Evolutionary conservation across 2,888 invertebrate genomes (phyloP), one percentile per base, ranked within the genome.

Genomic region (Pristionchus japonicus): DNA sequence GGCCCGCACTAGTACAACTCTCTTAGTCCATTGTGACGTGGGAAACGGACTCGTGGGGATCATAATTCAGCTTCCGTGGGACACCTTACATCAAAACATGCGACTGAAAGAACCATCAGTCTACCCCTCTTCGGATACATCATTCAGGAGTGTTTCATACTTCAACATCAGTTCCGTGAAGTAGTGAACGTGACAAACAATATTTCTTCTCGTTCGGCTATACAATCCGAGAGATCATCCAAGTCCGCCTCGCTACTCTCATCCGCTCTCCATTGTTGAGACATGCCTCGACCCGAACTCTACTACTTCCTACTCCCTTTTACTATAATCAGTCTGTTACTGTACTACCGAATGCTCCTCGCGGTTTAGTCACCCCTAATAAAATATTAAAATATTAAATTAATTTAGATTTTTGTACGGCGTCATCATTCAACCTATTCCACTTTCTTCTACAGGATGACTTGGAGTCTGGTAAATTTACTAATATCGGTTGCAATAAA

Each of bases 281-380:
- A n/a, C 1, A 43, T 43, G 77, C 77, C 77, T 47, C 77, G 77
- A 47, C 77, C 77, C 2, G 77, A 77, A 6, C 77, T 77, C 43
- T 77, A 77, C 47, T 77, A 47, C 43, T 77, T 77, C 17, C 77
- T 77, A 7, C 77, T 77, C 27, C 77, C 77, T 11, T 77, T 77
- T 27, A 77, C 77, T 4, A 77, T 77, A 6, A 43, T 77, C 13
- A 77, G 77, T 77, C 47, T 77, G 20, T 6, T 77, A 27, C 40
- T 77, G 43, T 77, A 77, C 77, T 77, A 77, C 77, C 43, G 77
- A 3, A 27, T 77, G 27, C 47, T 77, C 9, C 77, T 7, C n/a
- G 77, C 7, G 27, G 77, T 77, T 34, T 43, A 11, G 11, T 43
- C 7, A 9, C 43, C n/a, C n/a, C 43, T 43, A 6, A 43, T 9